Conservation (phyloP, 2,888 invertebrate genomes). For the Tachina lurida region DNA sequence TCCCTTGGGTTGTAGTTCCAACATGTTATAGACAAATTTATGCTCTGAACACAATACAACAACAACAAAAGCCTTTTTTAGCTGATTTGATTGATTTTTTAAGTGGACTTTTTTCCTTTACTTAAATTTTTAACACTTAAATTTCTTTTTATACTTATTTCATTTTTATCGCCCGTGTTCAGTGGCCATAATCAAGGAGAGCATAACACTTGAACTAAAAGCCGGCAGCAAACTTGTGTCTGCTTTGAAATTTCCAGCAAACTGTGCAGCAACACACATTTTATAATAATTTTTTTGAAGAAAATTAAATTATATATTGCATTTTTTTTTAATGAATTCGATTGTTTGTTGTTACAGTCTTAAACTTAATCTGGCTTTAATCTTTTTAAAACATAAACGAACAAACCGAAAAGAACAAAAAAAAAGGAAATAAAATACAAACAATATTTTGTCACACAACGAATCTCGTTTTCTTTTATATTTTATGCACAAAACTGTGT, state of each 20-base stretch:
- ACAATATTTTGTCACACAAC: conserved; percentile 42
- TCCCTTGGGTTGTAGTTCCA: conserved; percentile 55
- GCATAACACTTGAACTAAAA: neutral
- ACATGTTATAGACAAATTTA: conserved; percentile 67
- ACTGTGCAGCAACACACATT: neutral
- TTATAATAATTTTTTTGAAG: conserved; percentile 27
- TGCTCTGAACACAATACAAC: conserved; percentile 45
- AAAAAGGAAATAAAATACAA: conserved; percentile 22
- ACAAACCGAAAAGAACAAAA: conserved; percentile 5
- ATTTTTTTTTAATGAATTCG: neutral
- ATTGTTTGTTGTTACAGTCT: conserved; percentile 15
- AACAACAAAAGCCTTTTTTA: conserved; percentile 30
- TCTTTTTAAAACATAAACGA: conserved; percentile 27
- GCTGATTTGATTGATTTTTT: conserved; percentile 62
- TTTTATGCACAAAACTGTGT: conserved; percentile 47
- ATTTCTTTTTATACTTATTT: conserved; percentile 13
- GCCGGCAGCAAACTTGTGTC: conserved; percentile 22
- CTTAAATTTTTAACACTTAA: neutral
- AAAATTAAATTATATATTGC: conserved; percentile 42
- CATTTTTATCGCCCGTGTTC: neutral
- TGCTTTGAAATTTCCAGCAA: neutral
- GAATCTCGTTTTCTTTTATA: conserved; percentile 24
- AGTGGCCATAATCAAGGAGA: neutral
- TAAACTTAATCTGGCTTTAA: conserved; percentile 45
- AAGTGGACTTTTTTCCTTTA: neutral